Base-by-base conservation (phyloP, 2,888 invertebrate species). In the Archips crataeganus region DNA sequence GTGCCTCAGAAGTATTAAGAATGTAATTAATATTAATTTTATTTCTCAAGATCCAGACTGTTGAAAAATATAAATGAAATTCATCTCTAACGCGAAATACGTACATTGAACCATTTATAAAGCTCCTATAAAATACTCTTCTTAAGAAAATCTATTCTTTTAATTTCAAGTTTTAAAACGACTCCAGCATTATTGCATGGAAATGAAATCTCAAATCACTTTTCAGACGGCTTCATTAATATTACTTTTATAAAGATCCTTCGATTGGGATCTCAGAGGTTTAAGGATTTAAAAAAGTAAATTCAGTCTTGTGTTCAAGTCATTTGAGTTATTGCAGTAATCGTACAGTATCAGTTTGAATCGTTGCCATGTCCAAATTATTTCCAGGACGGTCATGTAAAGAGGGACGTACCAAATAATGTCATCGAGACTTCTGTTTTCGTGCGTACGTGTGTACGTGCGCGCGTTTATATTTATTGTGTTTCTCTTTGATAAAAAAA, bases 121-220 rank as follows among this genome's bases (percentile, higher is more conserved):
- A 13, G 5, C n/a, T 45, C 9, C 45, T 9, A 47, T 47, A 47
- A 67, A 34, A 60, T 51, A 65, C 45, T 13, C 45, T 54, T 15
- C 39, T 72, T 63, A 39, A 61, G 42, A 64, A 67, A 67, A 62
- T 45, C 57, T 63, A 49, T 34, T 42, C 32, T 63, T 36, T 36
- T 62, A 59, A 49, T 73, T 63, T 9, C 5, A 68, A 59, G 54
- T 63, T 69, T 60, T 39, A 64, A 68, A 64, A 59, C 15, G 63
- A 45, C 13, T 32, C 63, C 68, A 32, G 61, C 57, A 45, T 67
- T 68, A 45, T 67, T 68, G 47, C 54, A 68, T 32, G 49, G 54
- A 68, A 72, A 68, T 67, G 57, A 68, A 72, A 72, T 72, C 57
- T 62, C 54, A 72, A 63, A 68, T 72, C 63, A 63, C 67, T 67